phyloP scores from a whole-genome alignment of 2,888 invertebrate species.

The Masnerella sp. region DNA sequence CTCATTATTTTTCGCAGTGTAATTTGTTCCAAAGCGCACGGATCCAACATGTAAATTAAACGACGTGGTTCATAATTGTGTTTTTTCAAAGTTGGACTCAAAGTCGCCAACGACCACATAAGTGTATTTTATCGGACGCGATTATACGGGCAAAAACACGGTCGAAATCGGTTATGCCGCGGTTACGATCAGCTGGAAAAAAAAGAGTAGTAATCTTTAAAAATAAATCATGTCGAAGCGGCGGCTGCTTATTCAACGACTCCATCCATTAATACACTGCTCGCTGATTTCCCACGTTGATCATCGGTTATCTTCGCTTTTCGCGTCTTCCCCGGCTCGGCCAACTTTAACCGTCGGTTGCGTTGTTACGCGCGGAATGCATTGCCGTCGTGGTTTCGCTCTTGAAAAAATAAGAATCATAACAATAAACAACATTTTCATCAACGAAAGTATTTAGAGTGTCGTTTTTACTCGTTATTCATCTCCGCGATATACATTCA shows the following conservation, averaged over 20 bases:
- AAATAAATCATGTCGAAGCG: slow-evolving; percentile 32
- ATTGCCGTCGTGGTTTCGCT: slow-evolving; percentile 1
- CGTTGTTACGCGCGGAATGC: slow-evolving; percentile 17
- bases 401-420: slow-evolving; percentile 5
- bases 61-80: too few species aligned
- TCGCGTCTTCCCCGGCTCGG: slow-evolving; percentile 30
- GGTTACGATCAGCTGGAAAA: slow-evolving; percentile 13
- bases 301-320: slow-evolving; percentile 47
- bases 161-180: neutral
- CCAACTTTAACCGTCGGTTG: slow-evolving; percentile 6
- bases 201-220: slow-evolving; percentile 13
- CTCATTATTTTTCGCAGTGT: too few species aligned
- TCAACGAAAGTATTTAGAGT: slow-evolving; percentile 2
- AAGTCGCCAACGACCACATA: too few species aligned
- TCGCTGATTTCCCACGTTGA: slow-evolving; percentile 48
- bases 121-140: too few species aligned
- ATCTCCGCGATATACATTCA: too few species aligned
- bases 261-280: slow-evolving; percentile 43
- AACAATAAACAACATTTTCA: slow-evolving; percentile 8
- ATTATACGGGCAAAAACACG: too few species aligned
- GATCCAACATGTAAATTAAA: too few species aligned
- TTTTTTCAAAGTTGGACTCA: too few species aligned
- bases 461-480: neutral
- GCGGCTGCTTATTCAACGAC: slow-evolving; percentile 21
- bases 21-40: too few species aligned